These are phyloP conservation scores for Sesia bembeciformis DNA, from an alignment of 2,888 invertebrate genomes.

Conservation along the genomic window DNA sequence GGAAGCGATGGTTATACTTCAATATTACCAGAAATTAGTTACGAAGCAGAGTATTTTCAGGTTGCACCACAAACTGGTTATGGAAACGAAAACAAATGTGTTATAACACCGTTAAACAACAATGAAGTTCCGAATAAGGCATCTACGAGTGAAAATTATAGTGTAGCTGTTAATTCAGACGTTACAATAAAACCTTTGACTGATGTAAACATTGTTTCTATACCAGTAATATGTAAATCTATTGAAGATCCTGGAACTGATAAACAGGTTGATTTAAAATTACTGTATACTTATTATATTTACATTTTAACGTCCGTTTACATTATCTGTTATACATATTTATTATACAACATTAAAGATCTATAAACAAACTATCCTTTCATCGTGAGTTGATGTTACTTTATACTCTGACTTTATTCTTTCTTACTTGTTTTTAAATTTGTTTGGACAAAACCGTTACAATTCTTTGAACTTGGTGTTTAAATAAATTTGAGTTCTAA, in stretches of 20 bases:
- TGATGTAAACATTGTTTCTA: neutral
- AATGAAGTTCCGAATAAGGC: neutral
- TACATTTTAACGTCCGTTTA: constrained; percentile 55
- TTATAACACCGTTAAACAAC: neutral
- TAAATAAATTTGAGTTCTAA: constrained; percentile 11
- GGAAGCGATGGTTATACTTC: constrained; percentile 25
- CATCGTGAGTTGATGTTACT: constrained; percentile 29
- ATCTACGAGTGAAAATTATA: neutral
- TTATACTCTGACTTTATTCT: constrained; percentile 4
- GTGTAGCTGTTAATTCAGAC: constrained; percentile 6
- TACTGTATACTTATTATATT: constrained; percentile 57
- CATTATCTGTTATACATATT: constrained; percentile 50
- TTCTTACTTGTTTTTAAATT: neutral
- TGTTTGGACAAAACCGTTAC: neutral
- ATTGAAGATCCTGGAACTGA: constrained; percentile 33
- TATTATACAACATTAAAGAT: constrained; percentile 46
- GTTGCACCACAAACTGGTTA: constrained; percentile 17
- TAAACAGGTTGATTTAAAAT: constrained; percentile 62
- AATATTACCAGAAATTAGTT: constrained; percentile 37
- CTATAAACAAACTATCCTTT: constrained; percentile 22
- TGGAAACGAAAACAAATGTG: constrained; percentile 4
- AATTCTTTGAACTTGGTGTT: neutral
- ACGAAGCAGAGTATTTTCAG: constrained; percentile 40
- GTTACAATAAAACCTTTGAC: constrained; percentile 11
- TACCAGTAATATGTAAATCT: constrained; percentile 14